Base-by-base conservation (phyloP, 2,888 invertebrate genomes). In the Agriotes lineatus region DNA sequence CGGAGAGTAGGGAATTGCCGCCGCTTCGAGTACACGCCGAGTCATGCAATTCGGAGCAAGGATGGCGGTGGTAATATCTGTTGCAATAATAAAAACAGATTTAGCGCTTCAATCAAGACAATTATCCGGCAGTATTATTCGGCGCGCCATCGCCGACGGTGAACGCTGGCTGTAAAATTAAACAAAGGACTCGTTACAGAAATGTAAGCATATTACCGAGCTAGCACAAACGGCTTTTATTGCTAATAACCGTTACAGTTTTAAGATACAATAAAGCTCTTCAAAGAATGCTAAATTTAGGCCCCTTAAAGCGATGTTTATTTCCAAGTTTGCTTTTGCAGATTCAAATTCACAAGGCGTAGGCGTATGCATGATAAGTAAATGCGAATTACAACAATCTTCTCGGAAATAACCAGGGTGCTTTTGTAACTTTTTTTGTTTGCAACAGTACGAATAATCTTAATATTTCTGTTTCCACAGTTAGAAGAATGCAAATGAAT, bases 41-140 rank as follows among this genome's bases (percentile, higher is more conserved):
- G 7, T 19, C 59, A 19, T 48, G 59, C 59, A 35, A 45, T 60
- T 48, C 22, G 33, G 6, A 18, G 6, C n/a, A 18, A 45, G 48
- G 30, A 62, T 22, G 25, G 50, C 52, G 50, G 18, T 42, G 19
- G 62, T 42, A 60, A 60, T 60, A 60, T 60, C 59, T 60, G 54
- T 52, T 62, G 62, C 52, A 52, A 65, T 65, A 65, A 65, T 65
- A 58, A 58, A 65, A 65, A 58, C 65, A 65, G 58, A 65, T 57
- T 65, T 65, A 50, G 65, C 57, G 50, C 65, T 65, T 65, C 65
- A 58, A 65, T 65, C 65, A 65, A 65, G 57, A 58, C 58, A 57
- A 65, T 65, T 57, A 65, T 65, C 45, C 58, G 2, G 37, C 37
- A 16, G 58, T 65, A 65, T 65, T 65, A 58, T 65, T 58, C 48